Evolutionary conservation across 1,140 invertebrate genomes (phyloP).

Genomic region (Choristoneura fumiferana): DNA sequence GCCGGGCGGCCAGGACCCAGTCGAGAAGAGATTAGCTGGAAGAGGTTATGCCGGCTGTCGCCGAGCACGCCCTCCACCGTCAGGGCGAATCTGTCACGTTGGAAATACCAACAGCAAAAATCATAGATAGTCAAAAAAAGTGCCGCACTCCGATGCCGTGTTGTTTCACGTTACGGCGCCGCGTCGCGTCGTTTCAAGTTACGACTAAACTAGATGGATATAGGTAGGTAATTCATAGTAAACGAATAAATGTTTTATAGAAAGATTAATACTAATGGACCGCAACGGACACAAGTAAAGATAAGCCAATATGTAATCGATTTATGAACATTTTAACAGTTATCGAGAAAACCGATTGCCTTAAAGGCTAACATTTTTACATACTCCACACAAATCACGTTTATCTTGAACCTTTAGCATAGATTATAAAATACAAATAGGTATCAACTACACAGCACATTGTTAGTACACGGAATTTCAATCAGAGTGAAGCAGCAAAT

Average conservation of each 20-base stretch:
- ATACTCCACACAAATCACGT: constrained; percentile 46
- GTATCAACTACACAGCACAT: constrained; percentile 62
- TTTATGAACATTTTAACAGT: constrained; percentile 40
- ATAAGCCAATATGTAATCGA: constrained; percentile 25
- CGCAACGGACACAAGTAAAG: not conserved
- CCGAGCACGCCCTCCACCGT: too few relatives aligned
- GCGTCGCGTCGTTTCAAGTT: too few relatives aligned
- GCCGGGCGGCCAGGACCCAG: too few relatives aligned
- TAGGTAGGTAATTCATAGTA: too few relatives aligned
- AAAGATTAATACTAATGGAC: constrained; percentile 9
- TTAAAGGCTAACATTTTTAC: constrained; percentile 42
- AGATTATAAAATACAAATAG: constrained; percentile 66
- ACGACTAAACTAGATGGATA: too few relatives aligned
- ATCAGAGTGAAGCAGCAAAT: constrained; percentile 40
- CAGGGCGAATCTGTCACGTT: too few relatives aligned
- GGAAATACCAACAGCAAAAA: too few relatives aligned
- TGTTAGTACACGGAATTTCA: constrained; percentile 75
- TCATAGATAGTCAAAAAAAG: too few relatives aligned
- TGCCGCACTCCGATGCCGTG: too few relatives aligned
- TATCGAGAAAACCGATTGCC: constrained; percentile 41
- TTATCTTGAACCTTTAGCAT: constrained; percentile 44
- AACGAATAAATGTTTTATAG: not conserved
- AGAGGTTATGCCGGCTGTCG: too few relatives aligned
- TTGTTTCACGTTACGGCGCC: too few relatives aligned
- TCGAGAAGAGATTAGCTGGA: too few relatives aligned